phyloP scores from a whole-genome alignment of 1,140 invertebrate genomes.

The Apis mellifera region DNA sequence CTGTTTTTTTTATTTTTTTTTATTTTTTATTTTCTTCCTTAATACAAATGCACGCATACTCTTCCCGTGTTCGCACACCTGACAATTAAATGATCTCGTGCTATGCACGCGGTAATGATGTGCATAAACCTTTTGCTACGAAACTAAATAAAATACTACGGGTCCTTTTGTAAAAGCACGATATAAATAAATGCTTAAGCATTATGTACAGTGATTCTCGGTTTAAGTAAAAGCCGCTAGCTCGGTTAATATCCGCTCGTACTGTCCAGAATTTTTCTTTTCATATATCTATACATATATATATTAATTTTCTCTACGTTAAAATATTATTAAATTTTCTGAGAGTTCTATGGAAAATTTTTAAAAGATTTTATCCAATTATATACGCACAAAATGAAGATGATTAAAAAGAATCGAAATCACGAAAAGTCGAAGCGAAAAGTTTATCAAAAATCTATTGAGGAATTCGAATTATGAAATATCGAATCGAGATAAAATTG shows the following conservation, averaged over 20 bases:
- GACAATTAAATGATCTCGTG: conserved; percentile 52
- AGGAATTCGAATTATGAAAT: no score
- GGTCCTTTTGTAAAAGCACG: conserved; percentile 75
- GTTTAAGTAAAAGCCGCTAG: conserved; percentile 80
- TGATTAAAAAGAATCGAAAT: no score
- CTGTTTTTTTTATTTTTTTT: conserved; percentile 3
- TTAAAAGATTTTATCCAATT: no score
- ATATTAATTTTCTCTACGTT: no score
- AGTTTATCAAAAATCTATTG: no score
- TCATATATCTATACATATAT: not conserved
- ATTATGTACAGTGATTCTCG: conserved; percentile 75
- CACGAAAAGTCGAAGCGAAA: no score
- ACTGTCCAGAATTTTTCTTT: not conserved
- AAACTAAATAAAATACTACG: conserved; percentile 80
- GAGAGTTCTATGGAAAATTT: no score
- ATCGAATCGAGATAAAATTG: not conserved
- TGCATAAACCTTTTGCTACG: conserved; percentile 57
- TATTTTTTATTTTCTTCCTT: conserved; percentile 7
- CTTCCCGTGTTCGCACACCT: not conserved
- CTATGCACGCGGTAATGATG: conserved; percentile 47
- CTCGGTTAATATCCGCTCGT: conserved; percentile 50
- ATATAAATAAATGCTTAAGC: conserved; percentile 81
- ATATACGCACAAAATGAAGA: no score
- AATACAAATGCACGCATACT: conserved; percentile 19
- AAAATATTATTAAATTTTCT: no score